Percentiles rank a stretch among this genome's conserved stretches.
These are phyloP conservation scores for Heterotilapia buettikoferi DNA, from an alignment of 2,113 vertebrate species.

Conservation along the genomic window DNA sequence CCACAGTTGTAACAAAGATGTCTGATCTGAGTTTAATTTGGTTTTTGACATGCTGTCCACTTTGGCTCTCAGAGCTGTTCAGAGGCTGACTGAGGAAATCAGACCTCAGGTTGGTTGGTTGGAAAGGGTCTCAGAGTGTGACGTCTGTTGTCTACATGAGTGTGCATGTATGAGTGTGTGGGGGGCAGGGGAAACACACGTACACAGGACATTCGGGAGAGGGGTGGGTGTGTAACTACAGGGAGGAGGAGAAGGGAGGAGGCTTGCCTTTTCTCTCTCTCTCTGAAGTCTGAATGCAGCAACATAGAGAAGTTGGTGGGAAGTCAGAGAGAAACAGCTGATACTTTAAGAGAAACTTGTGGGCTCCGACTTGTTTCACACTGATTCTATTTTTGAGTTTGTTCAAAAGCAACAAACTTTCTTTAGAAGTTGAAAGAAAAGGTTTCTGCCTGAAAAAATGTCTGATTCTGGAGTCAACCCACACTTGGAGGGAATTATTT, in stretches of 20 bases:
- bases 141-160: conserved; percentile 21
- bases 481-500: conserved; percentile 93
- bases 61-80: not conserved
- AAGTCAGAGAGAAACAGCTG: conserved; percentile 19
- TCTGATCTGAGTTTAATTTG: conserved; percentile 9
- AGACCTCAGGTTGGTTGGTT: not conserved
- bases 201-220: conserved; percentile 30
- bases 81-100: conserved; percentile 8
- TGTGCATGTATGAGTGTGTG: conserved; percentile 7
- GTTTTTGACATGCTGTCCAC: conserved; percentile 5
- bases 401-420: not conserved
- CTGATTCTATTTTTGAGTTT: conserved; percentile 40
- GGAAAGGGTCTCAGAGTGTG: not conserved
- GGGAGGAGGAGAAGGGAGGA: conserved; percentile 56
- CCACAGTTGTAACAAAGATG: not conserved
- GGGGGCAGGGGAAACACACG: conserved; percentile 23
- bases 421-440: not conserved
- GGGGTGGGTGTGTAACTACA: conserved; percentile 33
- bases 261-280: conserved; percentile 26
- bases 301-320: conserved; percentile 26
- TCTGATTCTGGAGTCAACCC: conserved; percentile 86
- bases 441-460: conserved; percentile 69
- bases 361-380: conserved; percentile 4
- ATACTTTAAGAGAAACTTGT: conserved; percentile 39
- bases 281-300: conserved; percentile 32